Evolutionary conservation across 2,888 invertebrate species (phyloP).

Genomic region (Ceramica pisi): DNA sequence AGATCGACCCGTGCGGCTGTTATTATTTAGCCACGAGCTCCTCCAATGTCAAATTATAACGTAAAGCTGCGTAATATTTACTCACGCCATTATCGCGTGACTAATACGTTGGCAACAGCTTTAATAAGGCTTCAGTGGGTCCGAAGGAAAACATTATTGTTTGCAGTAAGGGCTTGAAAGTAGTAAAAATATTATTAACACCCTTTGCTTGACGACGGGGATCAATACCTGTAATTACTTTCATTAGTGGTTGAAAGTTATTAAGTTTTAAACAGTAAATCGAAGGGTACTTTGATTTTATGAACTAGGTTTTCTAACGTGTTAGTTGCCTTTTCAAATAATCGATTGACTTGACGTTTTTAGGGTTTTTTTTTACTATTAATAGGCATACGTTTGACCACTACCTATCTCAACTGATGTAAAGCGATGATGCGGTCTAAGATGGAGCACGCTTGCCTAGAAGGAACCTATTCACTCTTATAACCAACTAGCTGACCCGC

Average conservation of each 20-base stretch:
- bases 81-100: constrained; percentile 56
- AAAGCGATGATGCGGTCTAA: too few species aligned
- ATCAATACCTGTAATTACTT: constrained; percentile 44
- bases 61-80: constrained; percentile 49
- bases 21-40: too few species aligned
- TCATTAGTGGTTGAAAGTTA: constrained; percentile 17
- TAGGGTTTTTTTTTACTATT: too few species aligned
- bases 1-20: too few species aligned
- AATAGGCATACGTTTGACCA: too few species aligned
- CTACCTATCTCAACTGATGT: too few species aligned
- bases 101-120: constrained; percentile 44
- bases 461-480: too few species aligned
- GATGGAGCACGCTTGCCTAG: too few species aligned
- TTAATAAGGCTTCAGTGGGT: constrained; percentile 44
- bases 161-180: constrained; percentile 29
- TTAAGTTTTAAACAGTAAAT: not conserved
- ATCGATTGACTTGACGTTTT: too few species aligned
- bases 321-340: not conserved
- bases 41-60: constrained; percentile 45
- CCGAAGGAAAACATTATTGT: constrained; percentile 51
- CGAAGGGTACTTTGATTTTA: not conserved
- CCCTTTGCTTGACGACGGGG: constrained; percentile 10
- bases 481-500: too few species aligned
- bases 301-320: not conserved
- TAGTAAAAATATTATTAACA: constrained; percentile 47